phyloP scores from a whole-genome alignment of 2,888 invertebrate species.

The Mesochorus sp. region DNA sequence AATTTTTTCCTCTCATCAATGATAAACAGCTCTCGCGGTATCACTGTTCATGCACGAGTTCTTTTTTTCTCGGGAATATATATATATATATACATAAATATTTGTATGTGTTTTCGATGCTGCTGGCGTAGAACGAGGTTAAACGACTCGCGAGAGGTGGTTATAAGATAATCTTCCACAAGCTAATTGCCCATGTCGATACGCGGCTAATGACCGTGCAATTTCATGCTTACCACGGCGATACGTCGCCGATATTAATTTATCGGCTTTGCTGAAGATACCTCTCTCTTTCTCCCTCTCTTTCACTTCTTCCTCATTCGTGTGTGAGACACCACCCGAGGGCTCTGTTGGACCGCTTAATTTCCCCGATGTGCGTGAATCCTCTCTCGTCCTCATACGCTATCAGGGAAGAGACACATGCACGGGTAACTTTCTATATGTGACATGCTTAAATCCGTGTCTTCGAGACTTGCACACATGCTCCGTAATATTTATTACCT shows the following conservation, averaged over 20 bases:
- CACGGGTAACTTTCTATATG: constrained; percentile 23
- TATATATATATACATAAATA: constrained; percentile 3
- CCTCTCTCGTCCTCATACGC: constrained; percentile 28
- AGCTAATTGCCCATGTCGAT: constrained; percentile 70
- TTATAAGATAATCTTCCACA: constrained; percentile 66
- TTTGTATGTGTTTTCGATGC: constrained; percentile 24
- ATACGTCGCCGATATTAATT: constrained; percentile 66
- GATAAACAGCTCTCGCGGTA: not conserved
- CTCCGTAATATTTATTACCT: constrained; percentile 51
- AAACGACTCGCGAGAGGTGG: constrained; percentile 59
- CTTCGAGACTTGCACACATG: constrained; percentile 19
- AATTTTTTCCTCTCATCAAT: not conserved
- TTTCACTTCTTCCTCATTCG: not conserved
- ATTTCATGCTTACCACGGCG: constrained; percentile 68
- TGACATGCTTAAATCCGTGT: constrained; percentile 54
- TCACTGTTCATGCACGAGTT: not conserved
- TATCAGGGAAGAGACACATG: constrained; percentile 39
- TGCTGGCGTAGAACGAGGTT: constrained; percentile 55
- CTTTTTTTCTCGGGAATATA: not conserved
- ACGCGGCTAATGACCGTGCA: constrained; percentile 68
- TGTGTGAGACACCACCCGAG: constrained; percentile 18
- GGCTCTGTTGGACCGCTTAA: constrained; percentile 54
- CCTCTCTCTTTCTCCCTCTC: no score
- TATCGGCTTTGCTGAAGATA: constrained; percentile 59
- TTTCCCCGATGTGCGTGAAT: constrained; percentile 66